Evolutionary conservation across 2,797 vertebrate species (phyloP), one percentile per base, ranked within the genome.

Genomic region (Gallinago stenura): DNA sequence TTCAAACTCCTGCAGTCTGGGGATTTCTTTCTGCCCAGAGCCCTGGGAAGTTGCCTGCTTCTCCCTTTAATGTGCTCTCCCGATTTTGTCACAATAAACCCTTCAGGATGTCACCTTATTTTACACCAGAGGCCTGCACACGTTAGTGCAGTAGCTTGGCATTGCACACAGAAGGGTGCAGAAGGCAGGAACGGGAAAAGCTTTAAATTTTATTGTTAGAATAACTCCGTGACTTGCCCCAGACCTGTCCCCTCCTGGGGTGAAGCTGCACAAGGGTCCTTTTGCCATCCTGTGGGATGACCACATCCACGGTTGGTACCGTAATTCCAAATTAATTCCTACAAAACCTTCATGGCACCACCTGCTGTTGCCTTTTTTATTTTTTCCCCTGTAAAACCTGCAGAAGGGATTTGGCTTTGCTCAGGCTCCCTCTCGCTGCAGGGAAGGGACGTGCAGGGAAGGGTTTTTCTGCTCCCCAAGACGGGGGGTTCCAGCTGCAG

Each of bases 201-300:
- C 35, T 77, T 72, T 66, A 46, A 43, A n/a, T 20, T 22, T 21
- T 48, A 16, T 9, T 7, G 2, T 3, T 6, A 31, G 30, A 26
- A 41, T 37, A 71, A 48, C 43, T 46, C 45, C 21, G 3, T 41
- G 21, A 24, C 21, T 25, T 53, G 33, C 20, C 45, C 53, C 35
- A 50, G 39, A 46, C 31, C 53, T 10, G 22, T 22, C 22, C 43
- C 33, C 22, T 53, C 8, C 35, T 43, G 24, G 3, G 26, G 28
- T 8, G 7, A 64, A 5, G 39, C 5, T 31, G 10, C 15, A 26
- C 57, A 50, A 20, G 62, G 15, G 37, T 24, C 24, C 25, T 50
- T 64, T 33, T 20, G 12, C 53, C 0, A 0, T 58, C n/a, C 26
- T 76, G 18, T 7, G 2, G 5, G 16, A 26, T 3, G 6, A 17